Evolutionary conservation across 2,113 vertebrate species (phyloP), one percentile per base, ranked within the genome.

Genomic region (Montifringilla adamsi): DNA sequence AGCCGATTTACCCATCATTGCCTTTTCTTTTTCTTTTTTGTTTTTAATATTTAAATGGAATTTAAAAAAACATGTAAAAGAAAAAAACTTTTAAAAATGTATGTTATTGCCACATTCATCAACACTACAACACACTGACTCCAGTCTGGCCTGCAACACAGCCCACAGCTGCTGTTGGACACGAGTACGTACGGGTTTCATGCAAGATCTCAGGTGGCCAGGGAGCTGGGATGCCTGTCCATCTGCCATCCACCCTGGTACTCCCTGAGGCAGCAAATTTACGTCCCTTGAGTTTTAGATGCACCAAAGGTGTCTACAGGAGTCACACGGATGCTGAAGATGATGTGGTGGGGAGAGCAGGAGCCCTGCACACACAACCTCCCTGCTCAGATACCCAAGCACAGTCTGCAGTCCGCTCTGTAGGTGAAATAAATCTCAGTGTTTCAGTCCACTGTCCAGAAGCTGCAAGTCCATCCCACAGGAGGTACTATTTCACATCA

Each of bases 341-440:
- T 0, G 3, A 80, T 0, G 6, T 1, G 1, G 17, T 3, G 1
- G 7, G 9, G 5, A 62, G 20, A 69, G 52, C 22, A 84, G 21
- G 21, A 82, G 41, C 10, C 11, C 18, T 5, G 11, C 11, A 70
- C 10, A 18, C 11, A 35, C 28, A 47, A 7, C 4, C 26, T 41
- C n/a, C 31, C 31, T 0, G 0, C 21, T 24, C 7, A 5, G 30
- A 47, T 24, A 69, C 50, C 28, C 1, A 3, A 55, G 60, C 9
- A 3, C 3, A 5, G 15, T 19, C 22, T 70, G 52, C 17, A 50
- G 18, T 7, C 77, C 60, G 39, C 56, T 64, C 49, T 30, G 39
- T 35, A 44, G 3, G 22, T 18, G 50, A 90, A 82, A 76, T 22
- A 56, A 47, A 89, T 33, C 33, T n/a, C 62, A 46, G 30, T 0